A percentile compares a stretch with the other conserved stretches of the same genome.
Evolutionary conservation across 2,113 vertebrate species (phyloP).

Genomic region (Salvelinus sp.): DNA sequence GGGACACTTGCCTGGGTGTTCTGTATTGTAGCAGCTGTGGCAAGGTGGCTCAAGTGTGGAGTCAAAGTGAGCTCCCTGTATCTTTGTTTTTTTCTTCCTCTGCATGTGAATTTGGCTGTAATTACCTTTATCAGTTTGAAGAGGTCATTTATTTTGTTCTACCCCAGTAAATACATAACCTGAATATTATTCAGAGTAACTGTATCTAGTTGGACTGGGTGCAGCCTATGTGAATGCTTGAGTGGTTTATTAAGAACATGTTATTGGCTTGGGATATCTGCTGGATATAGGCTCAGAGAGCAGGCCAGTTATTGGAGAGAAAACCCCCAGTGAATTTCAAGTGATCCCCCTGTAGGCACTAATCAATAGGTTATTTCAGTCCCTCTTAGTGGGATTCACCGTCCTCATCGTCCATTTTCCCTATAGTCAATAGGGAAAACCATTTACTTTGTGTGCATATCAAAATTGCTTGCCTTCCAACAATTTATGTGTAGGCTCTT

Average conservation of each 20-base stretch:
- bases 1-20: too few relatives aligned
- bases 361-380: conserved; percentile 68
- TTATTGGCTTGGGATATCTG: conserved; percentile 36
- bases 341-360: conserved; percentile 57
- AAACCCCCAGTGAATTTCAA: conserved; percentile 37
- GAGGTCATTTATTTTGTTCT: conserved; percentile 73
- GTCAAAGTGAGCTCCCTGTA: neutral
- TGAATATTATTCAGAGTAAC: conserved; percentile 56
- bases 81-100: neutral
- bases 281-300: conserved; percentile 48
- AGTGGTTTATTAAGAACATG: conserved; percentile 58
- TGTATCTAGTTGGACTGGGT: conserved; percentile 7
- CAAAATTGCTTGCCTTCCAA: too few relatives aligned
- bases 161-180: conserved; percentile 69
- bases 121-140: conserved; percentile 71
- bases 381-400: conserved; percentile 39
- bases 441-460: too few relatives aligned
- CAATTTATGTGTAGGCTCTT: too few relatives aligned
- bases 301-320: conserved; percentile 60
- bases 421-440: too few relatives aligned
- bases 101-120: conserved; percentile 41
- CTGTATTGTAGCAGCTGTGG: neutral
- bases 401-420: conserved; percentile 32
- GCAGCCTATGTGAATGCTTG: conserved; percentile 45
- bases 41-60: neutral